Conservation (phyloP, 2,797 vertebrate species). For the Manis crassicaudata region DNA sequence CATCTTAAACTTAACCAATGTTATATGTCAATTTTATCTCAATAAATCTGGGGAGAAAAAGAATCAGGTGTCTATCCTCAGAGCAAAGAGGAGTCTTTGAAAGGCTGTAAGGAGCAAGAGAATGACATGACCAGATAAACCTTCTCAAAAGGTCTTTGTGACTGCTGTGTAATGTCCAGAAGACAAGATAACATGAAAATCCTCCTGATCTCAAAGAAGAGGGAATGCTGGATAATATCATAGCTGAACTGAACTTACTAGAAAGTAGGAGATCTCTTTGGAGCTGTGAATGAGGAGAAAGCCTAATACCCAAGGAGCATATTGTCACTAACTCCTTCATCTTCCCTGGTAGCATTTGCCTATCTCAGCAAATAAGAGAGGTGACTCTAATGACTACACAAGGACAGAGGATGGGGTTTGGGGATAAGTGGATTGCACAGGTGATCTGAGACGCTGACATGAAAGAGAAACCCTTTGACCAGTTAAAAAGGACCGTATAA, state of each 20-base stretch:
- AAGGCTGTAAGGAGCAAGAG: background rate
- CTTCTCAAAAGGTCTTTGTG: conserved; percentile 3
- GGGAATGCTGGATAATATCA: background rate
- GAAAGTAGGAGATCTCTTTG: background rate
- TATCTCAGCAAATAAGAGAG: background rate
- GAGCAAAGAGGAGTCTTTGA: background rate
- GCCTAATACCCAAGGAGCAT: background rate
- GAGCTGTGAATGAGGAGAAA: background rate
- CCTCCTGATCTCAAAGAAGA: background rate
- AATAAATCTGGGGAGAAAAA: background rate
- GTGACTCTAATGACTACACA: background rate
- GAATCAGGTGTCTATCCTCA: background rate
- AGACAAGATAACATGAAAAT: conserved; percentile 30
- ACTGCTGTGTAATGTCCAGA: background rate
- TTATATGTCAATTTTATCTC: background rate
- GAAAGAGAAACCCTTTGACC: background rate
- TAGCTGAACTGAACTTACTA: background rate
- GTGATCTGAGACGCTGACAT: background rate
- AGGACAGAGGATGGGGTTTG: background rate
- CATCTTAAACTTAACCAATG: background rate
- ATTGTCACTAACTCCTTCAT: background rate
- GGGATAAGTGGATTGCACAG: background rate
- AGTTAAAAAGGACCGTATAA: background rate
- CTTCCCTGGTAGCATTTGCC: background rate
- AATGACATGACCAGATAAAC: background rate